These are phyloP conservation scores for Lepus timidus DNA, from an alignment of 2,113 vertebrate species.

Conservation along the genomic window DNA sequence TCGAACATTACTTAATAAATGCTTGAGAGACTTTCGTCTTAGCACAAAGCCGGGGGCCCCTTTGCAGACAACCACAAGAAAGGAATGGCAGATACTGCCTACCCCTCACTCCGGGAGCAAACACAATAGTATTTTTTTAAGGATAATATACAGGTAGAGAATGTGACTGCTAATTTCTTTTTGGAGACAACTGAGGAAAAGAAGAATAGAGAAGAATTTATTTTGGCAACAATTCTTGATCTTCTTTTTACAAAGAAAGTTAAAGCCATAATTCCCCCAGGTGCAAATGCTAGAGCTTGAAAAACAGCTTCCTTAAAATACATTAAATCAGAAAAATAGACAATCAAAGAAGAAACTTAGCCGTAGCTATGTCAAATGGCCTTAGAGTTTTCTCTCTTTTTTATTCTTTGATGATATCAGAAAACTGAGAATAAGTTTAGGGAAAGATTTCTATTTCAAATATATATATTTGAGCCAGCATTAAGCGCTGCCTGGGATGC, in stretches of 20 bases:
- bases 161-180: conserved; percentile 71
- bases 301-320: conserved; percentile 74
- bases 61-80: conserved; percentile 48
- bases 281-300: conserved; percentile 67
- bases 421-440: neutral
- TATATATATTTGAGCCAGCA: neutral
- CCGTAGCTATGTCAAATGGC: conserved; percentile 66
- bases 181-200: conserved; percentile 62
- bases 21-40: conserved; percentile 35
- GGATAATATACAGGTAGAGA: conserved; percentile 40
- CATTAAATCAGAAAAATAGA: conserved; percentile 76
- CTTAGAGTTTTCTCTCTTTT: neutral
- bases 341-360: conserved; percentile 76
- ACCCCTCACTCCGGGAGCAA: conserved; percentile 15
- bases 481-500: too few relatives aligned
- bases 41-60: conserved; percentile 42
- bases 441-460: neutral
- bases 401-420: neutral
- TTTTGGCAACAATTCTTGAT: conserved; percentile 85
- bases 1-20: neutral
- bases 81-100: accelerated
- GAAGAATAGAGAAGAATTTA: conserved; percentile 73
- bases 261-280: conserved; percentile 81
- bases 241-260: conserved; percentile 84
- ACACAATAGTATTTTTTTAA: conserved; percentile 37